phyloP scores from a whole-genome alignment of 2,888 invertebrate genomes.

The Sphaeridia pumilis region DNA sequence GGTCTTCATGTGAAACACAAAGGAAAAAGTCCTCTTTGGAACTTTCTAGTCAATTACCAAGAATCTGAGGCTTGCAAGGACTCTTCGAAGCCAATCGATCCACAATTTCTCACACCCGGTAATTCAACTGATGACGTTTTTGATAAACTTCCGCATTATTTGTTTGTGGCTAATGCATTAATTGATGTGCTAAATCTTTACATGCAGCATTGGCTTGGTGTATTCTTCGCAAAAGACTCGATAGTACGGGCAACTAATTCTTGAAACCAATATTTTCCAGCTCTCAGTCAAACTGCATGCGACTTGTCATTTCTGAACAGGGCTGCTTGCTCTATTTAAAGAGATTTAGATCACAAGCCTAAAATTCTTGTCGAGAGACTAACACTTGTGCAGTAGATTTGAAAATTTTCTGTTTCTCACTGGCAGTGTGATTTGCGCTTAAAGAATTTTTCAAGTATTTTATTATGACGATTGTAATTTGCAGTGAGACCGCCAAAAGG shows the following conservation, averaged over 20 bases:
- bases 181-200: conserved; percentile 17
- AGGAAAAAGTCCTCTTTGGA: conserved; percentile 96
- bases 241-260: too few species aligned
- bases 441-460: conserved; percentile 1
- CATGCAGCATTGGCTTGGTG: conserved; percentile 81
- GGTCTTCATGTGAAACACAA: conserved; percentile 83
- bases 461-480: neutral
- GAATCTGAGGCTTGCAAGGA: conserved; percentile 61
- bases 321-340: neutral
- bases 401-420: neutral
- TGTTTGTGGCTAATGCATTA: neutral
- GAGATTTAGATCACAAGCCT: neutral
- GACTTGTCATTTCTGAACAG: too few species aligned
- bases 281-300: too few species aligned
- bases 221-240: conserved; percentile 78
- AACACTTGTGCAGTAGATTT: too few species aligned
- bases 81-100: conserved; percentile 47
- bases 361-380: neutral
- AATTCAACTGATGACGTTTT: conserved; percentile 32
- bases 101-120: conserved; percentile 54
- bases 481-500: conserved; percentile 17
- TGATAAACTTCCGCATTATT: neutral
- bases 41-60: conserved; percentile 80
- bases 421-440: neutral
- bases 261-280: too few species aligned